These are phyloP conservation scores for Anhinga rufa DNA, from an alignment of 2,113 vertebrate species.

Conservation along the genomic window DNA sequence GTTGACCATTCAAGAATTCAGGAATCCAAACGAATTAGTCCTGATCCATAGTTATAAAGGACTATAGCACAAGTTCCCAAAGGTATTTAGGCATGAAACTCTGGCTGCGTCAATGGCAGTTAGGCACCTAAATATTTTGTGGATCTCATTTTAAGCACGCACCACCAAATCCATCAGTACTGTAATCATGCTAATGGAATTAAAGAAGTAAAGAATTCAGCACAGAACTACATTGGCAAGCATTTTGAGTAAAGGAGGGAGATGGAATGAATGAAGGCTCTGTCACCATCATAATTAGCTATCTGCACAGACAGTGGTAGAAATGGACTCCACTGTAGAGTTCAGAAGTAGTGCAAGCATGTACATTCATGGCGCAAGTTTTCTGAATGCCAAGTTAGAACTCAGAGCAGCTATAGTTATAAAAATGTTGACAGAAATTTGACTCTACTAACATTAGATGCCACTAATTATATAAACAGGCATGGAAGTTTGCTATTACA, in stretches of 20 bases:
- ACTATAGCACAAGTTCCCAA: not conserved
- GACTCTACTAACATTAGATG: not conserved
- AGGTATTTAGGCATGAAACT: not conserved
- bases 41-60: not conserved
- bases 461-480: not conserved
- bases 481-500: not conserved
- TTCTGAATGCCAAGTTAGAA: not conserved
- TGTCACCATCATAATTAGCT: not conserved
- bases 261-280: not conserved
- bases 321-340: not conserved
- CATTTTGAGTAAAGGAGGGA: not conserved
- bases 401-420: not conserved
- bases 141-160: not conserved
- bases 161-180: not conserved
- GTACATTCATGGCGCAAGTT: not conserved
- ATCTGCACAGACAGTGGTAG: not conserved
- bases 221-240: not conserved
- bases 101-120: not conserved
- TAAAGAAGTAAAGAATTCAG: not conserved
- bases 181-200: not conserved
- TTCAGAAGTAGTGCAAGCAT: not conserved
- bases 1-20: not conserved
- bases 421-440: not conserved
- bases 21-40: not conserved
- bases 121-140: not conserved